Evolutionary conservation across 2,888 invertebrate species (phyloP), one percentile per base, ranked within the genome.

Genomic region (Eurois occulta): DNA sequence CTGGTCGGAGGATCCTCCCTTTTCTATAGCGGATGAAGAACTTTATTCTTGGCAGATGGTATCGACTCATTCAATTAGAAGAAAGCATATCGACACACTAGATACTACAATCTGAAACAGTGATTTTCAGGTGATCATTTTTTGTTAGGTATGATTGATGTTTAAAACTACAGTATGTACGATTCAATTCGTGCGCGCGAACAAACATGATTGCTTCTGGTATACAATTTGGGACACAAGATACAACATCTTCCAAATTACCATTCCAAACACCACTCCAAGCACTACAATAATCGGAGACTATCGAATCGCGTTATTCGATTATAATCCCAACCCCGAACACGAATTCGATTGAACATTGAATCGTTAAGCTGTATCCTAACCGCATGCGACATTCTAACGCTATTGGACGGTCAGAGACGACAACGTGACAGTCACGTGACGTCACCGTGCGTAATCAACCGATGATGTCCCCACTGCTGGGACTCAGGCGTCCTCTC

Each of bases 331-430:
- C 70, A 78, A 70, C 72, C 35, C 62, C 73, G 68, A 88, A 79
- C 77, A 76, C 80, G 73, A 82, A 76, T 76, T 74, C 80, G 82
- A 80, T 82, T 86, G 79, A 82, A 80, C 87, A 89, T 77, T 83
- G 81, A 88, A 85, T 88, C 78, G 87, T 83, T 84, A 86, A 80
- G 76, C 81, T 79, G 80, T 85, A 76, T 75, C 70, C 64, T 72
- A 84, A 86, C 86, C 83, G 75, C 89, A 83, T 81, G 80, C 77
- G 83, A 83, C 78, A 85, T 83, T 77, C 68, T 81, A 81, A 80
- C 81, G 78, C 77, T 83, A 83, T 87, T 81, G 86, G 72, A n/a
- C 68, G 58, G 58, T 66, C 43, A 41, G 83, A 75, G 86, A 85
- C 78, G 66, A 67, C 77, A 68, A 32, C 72, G 74, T 84, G 86